A percentile compares a stretch with the other conserved stretches of the same genome.
phyloP scores from a whole-genome alignment of 2,888 invertebrate species.

The Stramonita haemastoma region DNA sequence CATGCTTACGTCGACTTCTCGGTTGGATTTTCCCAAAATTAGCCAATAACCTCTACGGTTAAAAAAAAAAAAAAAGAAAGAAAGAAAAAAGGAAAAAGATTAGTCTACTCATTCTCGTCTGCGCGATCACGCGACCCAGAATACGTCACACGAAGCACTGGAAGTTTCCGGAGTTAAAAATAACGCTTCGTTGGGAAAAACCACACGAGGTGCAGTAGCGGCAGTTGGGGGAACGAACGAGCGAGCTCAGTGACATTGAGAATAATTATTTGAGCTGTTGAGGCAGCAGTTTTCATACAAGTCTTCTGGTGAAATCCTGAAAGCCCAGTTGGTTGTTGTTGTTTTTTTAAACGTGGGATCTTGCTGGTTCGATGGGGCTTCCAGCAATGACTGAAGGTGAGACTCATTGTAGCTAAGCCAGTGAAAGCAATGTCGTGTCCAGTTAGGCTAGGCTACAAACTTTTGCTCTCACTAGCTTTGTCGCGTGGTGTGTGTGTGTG shows the following conservation, averaged over 20 bases:
- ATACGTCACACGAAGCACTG: not conserved
- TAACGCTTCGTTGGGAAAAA: not conserved
- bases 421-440: too few species aligned
- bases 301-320: not conserved
- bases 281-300: not conserved
- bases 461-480: too few species aligned
- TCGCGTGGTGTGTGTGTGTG: too few species aligned
- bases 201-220: too few species aligned
- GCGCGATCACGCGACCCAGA: not conserved
- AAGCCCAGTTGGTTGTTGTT: not conserved
- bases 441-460: too few species aligned
- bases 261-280: too few species aligned
- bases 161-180: not conserved
- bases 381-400: not conserved
- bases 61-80: too few species aligned
- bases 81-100: too few species aligned
- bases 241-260: too few species aligned
- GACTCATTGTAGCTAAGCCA: not conserved
- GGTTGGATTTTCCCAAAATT: not conserved
- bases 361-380: too few species aligned
- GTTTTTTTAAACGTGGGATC: too few species aligned
- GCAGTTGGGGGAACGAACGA: not conserved
- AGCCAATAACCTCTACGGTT: too few species aligned
- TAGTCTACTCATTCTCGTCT: conserved; percentile 1
- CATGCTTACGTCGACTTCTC: not conserved